Base-by-base conservation (phyloP, 2,888 invertebrate species). In the Trissolcus brochymenae region DNA sequence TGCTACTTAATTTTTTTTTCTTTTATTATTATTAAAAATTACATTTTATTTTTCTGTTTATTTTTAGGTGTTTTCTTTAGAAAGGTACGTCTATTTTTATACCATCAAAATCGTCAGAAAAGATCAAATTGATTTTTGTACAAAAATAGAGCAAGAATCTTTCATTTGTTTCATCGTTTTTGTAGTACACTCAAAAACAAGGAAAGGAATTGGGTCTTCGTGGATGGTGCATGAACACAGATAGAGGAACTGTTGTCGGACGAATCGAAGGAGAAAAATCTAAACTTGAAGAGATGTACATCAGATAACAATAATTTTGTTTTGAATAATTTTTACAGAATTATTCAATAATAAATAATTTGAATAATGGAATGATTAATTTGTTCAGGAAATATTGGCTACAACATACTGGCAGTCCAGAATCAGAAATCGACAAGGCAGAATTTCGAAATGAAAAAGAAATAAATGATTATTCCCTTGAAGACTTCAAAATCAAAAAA, bases 191-290 rank as follows among this genome's bases (percentile, higher is more conserved):
- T 0, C 92, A 93, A 84, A 89, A 91, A 72, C 91, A 93, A 87
- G 93, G 93, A 0, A 91, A 91, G 35, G 91, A 91, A 82, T 89
- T 94, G 19, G 92, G 92, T 0, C 83, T 95, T 2, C 91, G 90
- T 76, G 95, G 95, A 11, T 95, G 94, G 94, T 94, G 94, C 83
- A 93, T 91, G 91, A 95, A 95, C 83, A 94, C 94, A 0, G 82
- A 90, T 0, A 84, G 90, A 40, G 94, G 92, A 6, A 94, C 94
- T 0, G 95, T 95, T 0, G 89, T 92, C 17, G 95, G 95, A 1
- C 91, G 85, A 43, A 84, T 94, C 81, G 92, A 94, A 88, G 94
- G 94, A n/a, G 90, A 91, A 1, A 79, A 87, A 29, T 87, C 90
- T 0, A 91, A 92, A 87, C 86, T 94, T 55, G 90, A 91, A 35